Base-by-base conservation (phyloP, 2,113 vertebrate genomes). In the Plecturocebus donacophilus region DNA sequence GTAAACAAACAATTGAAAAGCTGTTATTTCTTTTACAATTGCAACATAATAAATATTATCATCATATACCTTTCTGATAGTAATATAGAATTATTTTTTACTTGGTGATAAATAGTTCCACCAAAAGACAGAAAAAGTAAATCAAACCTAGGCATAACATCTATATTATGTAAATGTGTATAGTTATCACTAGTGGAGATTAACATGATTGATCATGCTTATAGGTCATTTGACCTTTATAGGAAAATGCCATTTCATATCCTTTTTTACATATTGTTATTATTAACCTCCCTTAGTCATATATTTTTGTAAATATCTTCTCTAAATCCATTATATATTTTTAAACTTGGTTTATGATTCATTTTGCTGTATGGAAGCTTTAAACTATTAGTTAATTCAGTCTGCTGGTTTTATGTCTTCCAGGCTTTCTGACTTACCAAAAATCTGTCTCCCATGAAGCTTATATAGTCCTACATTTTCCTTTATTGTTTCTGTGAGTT, bases 21-120 rank as follows among this genome's bases (percentile, higher is more conserved):
- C 58, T n/a, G 32, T 61, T 38, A 68, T 75, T 85, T 95, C 27
- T 94, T 90, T 91, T 21, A 93, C 12, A 95, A 84, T 6, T 91
- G 16, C n/a, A 94, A 76, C 30, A 68, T 61, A 92, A 83, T 32
- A 32, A 86, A 91, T 13, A 45, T 20, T 68, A 5, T 16, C 82
- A 68, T 88, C 12, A 32, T 12, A 5, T 40, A 14, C 4, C 30
- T 68, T 91, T 81, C 30, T 93, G 19, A 5, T 17, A 40, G 11
- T 35, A 3, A 12, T 68, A 40, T 52, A 91, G 2, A 91, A 86
- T 58, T 25, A 86, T 58, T 25, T 88, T 17, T 97, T 73, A 66
- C 35, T 82, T 64, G 54, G 45, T 61, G 52, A 35, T 8, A 82
- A 96, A 92, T 40, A 6, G 5, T 76, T 61, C n/a, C 21, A 95